Evolutionary conservation across 1,140 invertebrate genomes (phyloP), one percentile per base, ranked within the genome.

Genomic region (Diuraphis noxia): DNA sequence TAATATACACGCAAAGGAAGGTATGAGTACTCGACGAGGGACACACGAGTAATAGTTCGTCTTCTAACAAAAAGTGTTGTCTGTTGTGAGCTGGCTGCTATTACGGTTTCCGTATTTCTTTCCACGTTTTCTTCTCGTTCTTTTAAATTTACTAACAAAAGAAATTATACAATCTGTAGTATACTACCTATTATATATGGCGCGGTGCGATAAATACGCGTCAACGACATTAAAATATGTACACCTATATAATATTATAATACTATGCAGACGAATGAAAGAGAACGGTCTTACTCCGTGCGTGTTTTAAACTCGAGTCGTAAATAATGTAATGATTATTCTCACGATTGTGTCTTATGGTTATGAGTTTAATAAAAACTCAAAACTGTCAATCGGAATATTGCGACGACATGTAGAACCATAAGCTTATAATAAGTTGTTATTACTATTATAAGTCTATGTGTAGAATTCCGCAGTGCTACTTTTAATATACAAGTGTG

Each of bases 271-370:
- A 38, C 36, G 46, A 86, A 86, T 30, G 34, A 34, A 86, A 86
- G 21, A 30, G 43, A 86, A 52, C 30, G 85, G 85, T 46, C 17
- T 85, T 43, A 43, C 19, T 85, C n/a, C 30, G 84, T 43, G 84
- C 30, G n/a, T 85, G 84, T 85, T 85, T 38, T 46, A 21, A 84
- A 46, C 82, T n/a, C n/a, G n/a, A 49, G 34, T 86, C 85, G 46
- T 86, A 86, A 86, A 49, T 86, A 86, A 86, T 52, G 52, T 86
- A 86, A 86, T 52, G 85, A 86, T 86, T 30, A 25, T 86, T 86
- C 85, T 86, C 85, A 86, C 85, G 46, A 86, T 52, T 9, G 85
- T 36, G n/a, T 38, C 8, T 85, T 46, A 72, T n/a, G n/a, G n/a
- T n/a, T n/a, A 41, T 38, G 38, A 30, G 81, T 41, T 40, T 82